Base-by-base conservation (phyloP, 2,888 invertebrate species). In the Dione vanillae region DNA sequence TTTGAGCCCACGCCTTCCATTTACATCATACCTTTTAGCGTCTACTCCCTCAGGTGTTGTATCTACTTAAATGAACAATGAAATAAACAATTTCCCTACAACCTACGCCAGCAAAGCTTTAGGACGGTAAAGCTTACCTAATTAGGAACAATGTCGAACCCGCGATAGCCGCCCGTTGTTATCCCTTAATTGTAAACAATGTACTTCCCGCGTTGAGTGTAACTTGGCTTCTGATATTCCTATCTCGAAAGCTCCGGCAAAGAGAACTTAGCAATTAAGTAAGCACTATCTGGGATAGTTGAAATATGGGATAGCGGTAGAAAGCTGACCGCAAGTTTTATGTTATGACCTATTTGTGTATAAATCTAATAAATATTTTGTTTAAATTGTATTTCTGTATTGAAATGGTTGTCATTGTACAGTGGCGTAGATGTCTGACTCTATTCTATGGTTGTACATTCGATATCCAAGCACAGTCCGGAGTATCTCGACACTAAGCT, bases 111-210 rank as follows among this genome's bases (percentile, higher is more conserved):
- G 16, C 61, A 51, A 37, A 49, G 27, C 27, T 27, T 27, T 27
- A 27, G 2, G 2, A 40, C 67, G 43, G 52, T 45, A 68, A 5
- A 45, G 19, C 51, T 35, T 37, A 27, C 68, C 68, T 62, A 68
- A 68, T 68, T 62, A 68, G 68, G 65, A 40, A 65, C 37, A 62
- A 45, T 45, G 47, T 62, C 19, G 52, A 49, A 40, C 20, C 43
- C 43, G 52, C 20, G 52, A 62, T 35, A 52, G 27, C 27, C 41
- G 20, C 41, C 58, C 19, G 35, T 62, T 52, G 51, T 65, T 67
- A 65, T 67, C 52, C 58, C 27, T 61, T 68, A 68, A 73, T 73
- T 71, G 68, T 61, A 43, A 51, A 70, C 71, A 68, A 68, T 71
- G 71, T 71, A 71, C 27, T 59, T 68, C 37, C 45, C 67, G 65